Evolutionary conservation across 2,113 vertebrate species (phyloP).

Genomic region (Pteropus alecto): DNA sequence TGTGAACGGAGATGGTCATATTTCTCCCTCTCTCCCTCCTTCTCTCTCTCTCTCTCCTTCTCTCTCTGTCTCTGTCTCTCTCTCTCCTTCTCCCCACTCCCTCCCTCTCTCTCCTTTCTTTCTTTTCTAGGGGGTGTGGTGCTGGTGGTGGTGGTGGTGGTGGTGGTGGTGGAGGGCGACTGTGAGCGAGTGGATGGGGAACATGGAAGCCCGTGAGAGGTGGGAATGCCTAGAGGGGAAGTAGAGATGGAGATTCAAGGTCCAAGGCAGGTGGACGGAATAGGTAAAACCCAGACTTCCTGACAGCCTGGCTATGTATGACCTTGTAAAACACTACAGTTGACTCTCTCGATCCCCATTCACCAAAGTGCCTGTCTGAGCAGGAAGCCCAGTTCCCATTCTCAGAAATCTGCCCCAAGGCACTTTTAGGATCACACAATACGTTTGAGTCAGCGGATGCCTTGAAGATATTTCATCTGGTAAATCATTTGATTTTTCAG

Average conservation of each 20-base stretch:
- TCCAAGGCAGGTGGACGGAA: not conserved
- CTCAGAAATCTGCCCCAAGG: not conserved
- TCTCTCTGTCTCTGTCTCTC: no score
- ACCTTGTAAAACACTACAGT: not conserved
- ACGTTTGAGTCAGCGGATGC: not conserved
- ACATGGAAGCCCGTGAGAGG: no score
- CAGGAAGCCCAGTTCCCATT: not conserved
- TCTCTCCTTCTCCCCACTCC: no score
- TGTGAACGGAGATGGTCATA: not conserved
- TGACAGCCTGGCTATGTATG: not conserved
- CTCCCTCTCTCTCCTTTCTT: not conserved
- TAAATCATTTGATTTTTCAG: not conserved
- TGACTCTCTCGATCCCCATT: not conserved
- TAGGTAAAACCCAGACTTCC: not conserved
- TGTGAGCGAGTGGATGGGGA: not conserved
- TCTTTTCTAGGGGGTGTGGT: not conserved
- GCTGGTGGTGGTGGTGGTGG: no score
- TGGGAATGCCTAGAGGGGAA: not conserved
- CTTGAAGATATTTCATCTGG: not conserved
- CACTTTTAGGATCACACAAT: not conserved
- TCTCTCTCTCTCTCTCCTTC: not conserved
- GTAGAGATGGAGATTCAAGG: not conserved
- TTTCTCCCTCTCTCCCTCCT: no score
- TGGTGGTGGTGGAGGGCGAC: fast-evolving
- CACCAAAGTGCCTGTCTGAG: not conserved